Evolutionary conservation across 1,140 invertebrate species (phyloP).

Genomic region (Pogonomyrmex barbatus): DNA sequence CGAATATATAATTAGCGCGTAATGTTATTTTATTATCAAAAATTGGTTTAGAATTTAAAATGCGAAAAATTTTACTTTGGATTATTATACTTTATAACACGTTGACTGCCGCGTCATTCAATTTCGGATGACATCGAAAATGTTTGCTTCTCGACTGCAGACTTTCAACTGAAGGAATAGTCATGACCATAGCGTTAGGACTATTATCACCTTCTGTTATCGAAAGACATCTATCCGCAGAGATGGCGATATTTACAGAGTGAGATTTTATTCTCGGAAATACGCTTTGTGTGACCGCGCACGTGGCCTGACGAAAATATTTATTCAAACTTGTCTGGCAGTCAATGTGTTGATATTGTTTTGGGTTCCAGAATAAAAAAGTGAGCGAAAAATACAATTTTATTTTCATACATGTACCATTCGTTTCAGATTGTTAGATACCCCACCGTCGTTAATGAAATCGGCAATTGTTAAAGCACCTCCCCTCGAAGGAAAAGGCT

Average conservation of each 20-base stretch:
- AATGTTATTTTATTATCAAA: not conserved
- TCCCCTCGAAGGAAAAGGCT: conserved; percentile 90
- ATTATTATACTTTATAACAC: not conserved
- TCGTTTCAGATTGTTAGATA: conserved; percentile 89
- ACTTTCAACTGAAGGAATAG: no score
- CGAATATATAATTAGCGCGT: not conserved
- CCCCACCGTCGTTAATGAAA: conserved; percentile 90
- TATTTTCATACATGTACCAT: not conserved
- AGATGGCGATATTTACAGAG: no score
- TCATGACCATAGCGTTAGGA: no score
- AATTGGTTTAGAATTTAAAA: not conserved
- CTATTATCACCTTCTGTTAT: no score
- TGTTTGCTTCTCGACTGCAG: no score
- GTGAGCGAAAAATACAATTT: not conserved
- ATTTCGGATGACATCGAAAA: no score
- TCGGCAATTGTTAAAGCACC: conserved; percentile 91
- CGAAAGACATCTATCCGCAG: no score
- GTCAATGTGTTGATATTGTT: not conserved
- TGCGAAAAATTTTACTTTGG: not conserved
- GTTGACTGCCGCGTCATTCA: no score
- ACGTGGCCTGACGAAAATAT: no score
- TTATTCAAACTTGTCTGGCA: no score
- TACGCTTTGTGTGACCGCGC: no score
- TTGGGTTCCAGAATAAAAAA: not conserved
- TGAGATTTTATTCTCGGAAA: no score